Conservation (phyloP, 2,888 invertebrate species). For the Drosophila melanosoma region DNA sequence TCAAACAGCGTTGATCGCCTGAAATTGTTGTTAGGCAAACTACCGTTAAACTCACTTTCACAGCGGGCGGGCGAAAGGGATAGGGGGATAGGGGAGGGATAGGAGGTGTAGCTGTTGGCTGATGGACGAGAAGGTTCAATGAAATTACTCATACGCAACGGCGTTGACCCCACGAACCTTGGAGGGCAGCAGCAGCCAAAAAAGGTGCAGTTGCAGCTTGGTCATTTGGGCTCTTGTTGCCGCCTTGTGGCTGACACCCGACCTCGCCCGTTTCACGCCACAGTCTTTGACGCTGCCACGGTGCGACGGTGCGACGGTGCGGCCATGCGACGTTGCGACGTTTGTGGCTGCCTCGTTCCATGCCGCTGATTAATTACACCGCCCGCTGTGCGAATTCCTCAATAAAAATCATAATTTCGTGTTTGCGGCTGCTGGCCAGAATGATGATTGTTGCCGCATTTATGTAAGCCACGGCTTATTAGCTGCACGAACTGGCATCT, state of each 20-base stretch:
- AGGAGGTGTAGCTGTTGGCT: neutral
- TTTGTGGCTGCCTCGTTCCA: conserved; percentile 55
- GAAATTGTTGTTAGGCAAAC: conserved; percentile 75
- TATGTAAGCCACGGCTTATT: conserved; percentile 77
- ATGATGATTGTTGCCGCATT: conserved; percentile 79
- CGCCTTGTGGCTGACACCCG: conserved; percentile 69
- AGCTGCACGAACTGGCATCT: conserved; percentile 73
- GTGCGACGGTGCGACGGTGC: conserved; percentile 1
- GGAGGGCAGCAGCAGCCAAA: conserved; percentile 3
- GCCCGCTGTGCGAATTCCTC: conserved; percentile 83
- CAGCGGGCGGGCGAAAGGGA: conserved; percentile 48
- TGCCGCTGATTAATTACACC: conserved; percentile 82
- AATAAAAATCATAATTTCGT: conserved; percentile 81
- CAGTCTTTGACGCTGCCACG: neutral
- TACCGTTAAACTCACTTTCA: conserved; percentile 83
- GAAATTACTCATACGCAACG: conserved; percentile 73
- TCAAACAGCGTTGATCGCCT: conserved; percentile 70
- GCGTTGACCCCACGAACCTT: conserved; percentile 61
- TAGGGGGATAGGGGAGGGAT: too few relatives aligned
- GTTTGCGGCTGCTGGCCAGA: conserved; percentile 63
- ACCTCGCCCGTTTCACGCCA: conserved; percentile 66
- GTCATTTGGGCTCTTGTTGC: conserved; percentile 47
- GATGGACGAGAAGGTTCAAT: neutral
- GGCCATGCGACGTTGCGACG: neutral
- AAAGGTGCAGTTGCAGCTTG: conserved; percentile 38